Evolutionary conservation across 2,888 invertebrate genomes (phyloP).

Genomic region (Phrixothrix hirtus): DNA sequence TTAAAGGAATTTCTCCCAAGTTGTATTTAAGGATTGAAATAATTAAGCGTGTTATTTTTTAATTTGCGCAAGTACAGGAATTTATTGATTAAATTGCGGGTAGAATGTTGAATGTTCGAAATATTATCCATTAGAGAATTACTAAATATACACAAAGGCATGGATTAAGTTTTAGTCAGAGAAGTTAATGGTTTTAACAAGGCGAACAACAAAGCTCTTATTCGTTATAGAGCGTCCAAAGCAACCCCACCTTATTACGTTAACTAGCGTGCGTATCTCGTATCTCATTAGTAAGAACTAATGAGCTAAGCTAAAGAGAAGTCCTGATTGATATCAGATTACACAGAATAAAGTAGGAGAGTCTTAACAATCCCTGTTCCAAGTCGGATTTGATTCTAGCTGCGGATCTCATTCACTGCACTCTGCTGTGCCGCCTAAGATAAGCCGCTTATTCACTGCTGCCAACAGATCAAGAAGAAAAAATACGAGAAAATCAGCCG

Average conservation of each 20-base stretch:
- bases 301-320: slow-evolving; percentile 34
- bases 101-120: neutral
- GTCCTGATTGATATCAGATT: slow-evolving; percentile 40
- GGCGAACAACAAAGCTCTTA: slow-evolving; percentile 17
- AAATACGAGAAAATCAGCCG: slow-evolving; percentile 26
- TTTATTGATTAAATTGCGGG: neutral
- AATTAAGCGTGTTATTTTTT: neutral
- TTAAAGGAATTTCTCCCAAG: neutral
- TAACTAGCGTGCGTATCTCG: slow-evolving; percentile 27
- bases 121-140: neutral
- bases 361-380: slow-evolving; percentile 49
- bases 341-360: slow-evolving; percentile 40
- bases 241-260: slow-evolving; percentile 18
- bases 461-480: slow-evolving; percentile 29
- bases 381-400: slow-evolving; percentile 47
- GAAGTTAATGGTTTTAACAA: slow-evolving; percentile 24
- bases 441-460: slow-evolving; percentile 39
- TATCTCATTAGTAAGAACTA: slow-evolving; percentile 34
- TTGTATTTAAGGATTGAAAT: neutral
- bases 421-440: slow-evolving; percentile 40
- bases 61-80: neutral
- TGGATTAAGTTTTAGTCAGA: slow-evolving; percentile 3
- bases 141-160: neutral
- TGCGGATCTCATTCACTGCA: slow-evolving; percentile 42
- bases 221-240: slow-evolving; percentile 12